Evolutionary conservation across 2,888 invertebrate species (phyloP).

Genomic region (Athripsodes cinereus): DNA sequence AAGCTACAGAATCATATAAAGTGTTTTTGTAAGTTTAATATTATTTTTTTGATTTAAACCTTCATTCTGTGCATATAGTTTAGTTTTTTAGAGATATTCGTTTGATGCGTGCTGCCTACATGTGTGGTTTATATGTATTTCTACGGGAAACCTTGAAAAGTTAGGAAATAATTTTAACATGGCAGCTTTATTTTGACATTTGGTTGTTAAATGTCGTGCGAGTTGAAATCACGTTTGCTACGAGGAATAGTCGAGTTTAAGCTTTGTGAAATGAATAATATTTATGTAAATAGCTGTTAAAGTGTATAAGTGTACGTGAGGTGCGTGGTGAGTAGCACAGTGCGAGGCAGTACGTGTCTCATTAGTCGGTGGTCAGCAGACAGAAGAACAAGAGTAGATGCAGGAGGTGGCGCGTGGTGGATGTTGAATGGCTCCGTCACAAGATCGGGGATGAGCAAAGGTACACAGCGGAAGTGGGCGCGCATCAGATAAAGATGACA

Average conservation of each 20-base stretch:
- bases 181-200: slow-evolving; percentile 54
- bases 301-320: not conserved
- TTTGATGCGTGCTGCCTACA: slow-evolving; percentile 9
- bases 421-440: slow-evolving; percentile 16
- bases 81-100: slow-evolving; percentile 4
- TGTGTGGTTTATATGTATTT: no score
- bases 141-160: slow-evolving; percentile 22
- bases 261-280: no score
- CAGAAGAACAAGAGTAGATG: no score
- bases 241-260: no score
- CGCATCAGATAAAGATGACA: slow-evolving; percentile 41
- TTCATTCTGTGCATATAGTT: not conserved
- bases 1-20: no score
- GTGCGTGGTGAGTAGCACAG: not conserved
- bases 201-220: slow-evolving; percentile 45
- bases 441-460: slow-evolving; percentile 4
- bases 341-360: not conserved
- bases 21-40: no score
- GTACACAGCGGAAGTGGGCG: not conserved
- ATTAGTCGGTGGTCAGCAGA: no score
- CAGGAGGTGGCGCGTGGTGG: not conserved
- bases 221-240: slow-evolving; percentile 1
- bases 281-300: not conserved
- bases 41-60: not conserved
- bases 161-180: slow-evolving; percentile 37